Conservation (phyloP, 2,797 vertebrate genomes). For the Hapalemur alaotrensis region DNA sequence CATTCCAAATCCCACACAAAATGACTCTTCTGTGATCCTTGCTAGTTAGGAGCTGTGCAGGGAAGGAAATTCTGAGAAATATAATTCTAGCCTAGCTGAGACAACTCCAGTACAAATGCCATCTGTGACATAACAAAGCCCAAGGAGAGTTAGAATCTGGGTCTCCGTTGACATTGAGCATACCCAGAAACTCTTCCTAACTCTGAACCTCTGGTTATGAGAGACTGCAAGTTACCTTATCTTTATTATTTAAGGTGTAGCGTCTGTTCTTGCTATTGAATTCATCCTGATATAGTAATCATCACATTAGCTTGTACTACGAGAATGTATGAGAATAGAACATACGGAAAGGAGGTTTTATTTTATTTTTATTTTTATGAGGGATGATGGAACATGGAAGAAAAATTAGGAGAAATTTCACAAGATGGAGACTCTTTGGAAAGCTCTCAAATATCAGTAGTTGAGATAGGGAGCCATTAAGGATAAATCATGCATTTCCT, state of each 20-base stretch:
- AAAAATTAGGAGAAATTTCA: not conserved
- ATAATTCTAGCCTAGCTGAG: not conserved
- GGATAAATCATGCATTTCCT: not conserved
- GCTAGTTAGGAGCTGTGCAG: not conserved
- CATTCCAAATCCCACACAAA: not conserved
- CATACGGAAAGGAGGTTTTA: not conserved
- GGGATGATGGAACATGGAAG: not conserved
- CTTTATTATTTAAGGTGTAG: not conserved
- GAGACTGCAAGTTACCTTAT: not conserved
- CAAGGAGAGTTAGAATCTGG: not conserved
- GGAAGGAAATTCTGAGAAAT: not conserved
- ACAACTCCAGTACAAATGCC: not conserved
- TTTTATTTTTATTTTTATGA: not conserved
- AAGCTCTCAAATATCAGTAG: constrained; percentile 4
- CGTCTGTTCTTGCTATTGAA: not conserved
- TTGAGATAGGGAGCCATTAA: not conserved
- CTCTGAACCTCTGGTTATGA: not conserved
- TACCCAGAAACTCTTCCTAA: not conserved
- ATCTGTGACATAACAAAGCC: not conserved
- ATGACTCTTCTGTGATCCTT: not conserved
- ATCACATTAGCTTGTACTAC: not conserved
- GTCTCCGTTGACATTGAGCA: not conserved
- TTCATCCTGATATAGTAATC: not conserved
- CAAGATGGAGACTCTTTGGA: not conserved
- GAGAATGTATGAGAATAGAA: not conserved